Evolutionary conservation across 2,888 invertebrate genomes (phyloP), one percentile per base, ranked within the genome.

Genomic region (Norana najaformis): DNA sequence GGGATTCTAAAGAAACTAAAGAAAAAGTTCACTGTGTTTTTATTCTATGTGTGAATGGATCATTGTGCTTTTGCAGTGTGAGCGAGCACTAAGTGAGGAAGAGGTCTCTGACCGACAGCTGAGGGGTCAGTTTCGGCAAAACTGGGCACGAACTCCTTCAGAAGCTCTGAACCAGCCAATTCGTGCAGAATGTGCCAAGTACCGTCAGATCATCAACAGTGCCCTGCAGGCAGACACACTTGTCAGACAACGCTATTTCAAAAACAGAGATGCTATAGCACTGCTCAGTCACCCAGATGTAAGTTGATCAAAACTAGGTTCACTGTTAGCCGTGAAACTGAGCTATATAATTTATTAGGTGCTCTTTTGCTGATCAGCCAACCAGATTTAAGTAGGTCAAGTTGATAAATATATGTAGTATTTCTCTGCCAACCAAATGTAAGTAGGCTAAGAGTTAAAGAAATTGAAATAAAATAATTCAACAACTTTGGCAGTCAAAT

Each of bases 101-200:
- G 97, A 97, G 92, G 96, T 97, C 93, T 97, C 98, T 1, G 99
- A 99, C 95, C 96, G 96, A 93, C 96, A 97, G 93, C 96, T 99
- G 92, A 96, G 97, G 91, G 95, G 96, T 88, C 98, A 99, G 96
- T 98, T 99, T 95, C 97, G 97, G 93, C 97, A 97, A 92, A 96
- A 97, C 92, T 99, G 99, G 99, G 96, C 96, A 1, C 96, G 99
- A 93, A 97, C 97, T 39, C 96, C 97, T 1, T 98, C 98, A 0
- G 96, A 96, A 36, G 96, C 97, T 94, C 96, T 99, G 90, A 99
- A 98, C 0, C 97, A 97, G 94, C 97, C 98, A 94, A 93, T 95
- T 93, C 96, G 96, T 92, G 96, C 96, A 89, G 99, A 98, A 95
- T 96, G 97, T n/a, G 96, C 96, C 93, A 99, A 99, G 95, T 99